Evolutionary conservation across 92 coral and sea anemone species (phyloP).

Genomic region (Montipora capitata): DNA sequence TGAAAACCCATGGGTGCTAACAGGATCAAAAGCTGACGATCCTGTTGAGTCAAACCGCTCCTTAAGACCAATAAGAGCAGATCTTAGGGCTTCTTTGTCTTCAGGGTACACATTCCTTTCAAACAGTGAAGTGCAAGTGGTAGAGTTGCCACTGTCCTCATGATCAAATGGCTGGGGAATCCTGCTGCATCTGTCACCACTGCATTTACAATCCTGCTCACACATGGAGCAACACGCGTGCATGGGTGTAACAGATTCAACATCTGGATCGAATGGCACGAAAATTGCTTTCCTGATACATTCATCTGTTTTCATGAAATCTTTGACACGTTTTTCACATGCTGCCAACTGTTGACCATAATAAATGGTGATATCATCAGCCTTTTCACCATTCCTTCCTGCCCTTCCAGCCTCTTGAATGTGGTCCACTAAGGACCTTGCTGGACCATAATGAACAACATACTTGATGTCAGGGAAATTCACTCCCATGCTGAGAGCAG

Average conservation of each 20-base stretch:
- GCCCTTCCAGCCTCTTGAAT: conserved; percentile 39
- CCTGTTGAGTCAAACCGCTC: conserved; percentile 10
- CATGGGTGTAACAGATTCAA: conserved; percentile 25
- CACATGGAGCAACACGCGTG: conserved; percentile 43
- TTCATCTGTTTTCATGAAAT: conserved; percentile 12
- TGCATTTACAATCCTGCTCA: conserved; percentile 29
- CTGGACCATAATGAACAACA: conserved; percentile 43
- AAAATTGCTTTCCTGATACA: conserved; percentile 27
- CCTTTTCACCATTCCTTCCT: conserved; percentile 12
- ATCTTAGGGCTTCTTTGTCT: conserved; percentile 13
- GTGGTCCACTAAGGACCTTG: conserved; percentile 47
- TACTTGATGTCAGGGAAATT: conserved; percentile 18
- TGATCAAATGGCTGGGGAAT: conserved; percentile 28
- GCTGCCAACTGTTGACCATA: conserved; percentile 46
- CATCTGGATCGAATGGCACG: conserved; percentile 28
- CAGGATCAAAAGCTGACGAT: conserved; percentile 32
- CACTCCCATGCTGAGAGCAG: too few species aligned
- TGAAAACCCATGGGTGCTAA: conserved; percentile 56
- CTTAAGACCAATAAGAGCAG: conserved; percentile 37
- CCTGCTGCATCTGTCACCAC: conserved; percentile 25
- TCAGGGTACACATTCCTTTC: conserved; percentile 16
- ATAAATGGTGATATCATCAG: conserved; percentile 29
- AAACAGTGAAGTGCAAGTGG: neutral
- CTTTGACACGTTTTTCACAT: neutral
- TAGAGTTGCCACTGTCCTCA: neutral